Evolutionary conservation across 2,888 invertebrate species (phyloP), one percentile per base, ranked within the genome.

Genomic region (Cylloceria caligata): DNA sequence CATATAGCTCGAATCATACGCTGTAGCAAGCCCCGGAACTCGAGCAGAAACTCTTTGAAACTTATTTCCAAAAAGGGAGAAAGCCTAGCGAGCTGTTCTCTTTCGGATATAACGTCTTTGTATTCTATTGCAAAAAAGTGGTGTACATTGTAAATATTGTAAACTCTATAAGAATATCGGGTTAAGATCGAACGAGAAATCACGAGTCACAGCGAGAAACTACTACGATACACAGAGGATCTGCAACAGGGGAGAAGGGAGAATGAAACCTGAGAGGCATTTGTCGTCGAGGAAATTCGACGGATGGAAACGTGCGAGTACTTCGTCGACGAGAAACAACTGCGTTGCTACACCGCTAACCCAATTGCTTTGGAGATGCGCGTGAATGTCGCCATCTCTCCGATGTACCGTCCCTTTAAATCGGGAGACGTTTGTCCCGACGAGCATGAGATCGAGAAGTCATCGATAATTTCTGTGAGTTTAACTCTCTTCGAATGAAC

Each of bases 301-400:
- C 52, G 34, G 49, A 71, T 65, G 60, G 67, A 67, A 78, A 78
- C 78, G 78, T n/a, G 67, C 60, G 67, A 79, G 64, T 75, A 67
- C 71, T 75, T 71, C 65, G 72, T 60, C 62, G 72, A 67, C 60
- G 64, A 52, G 57, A 71, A 42, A 76, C 69, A 64, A 60, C n/a
- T n/a, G n/a, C 39, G 67, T 81, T 72, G 81, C 83, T 86, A 87
- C n/a, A n/a, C 88, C 86, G 74, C 83, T 86, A 87, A 87, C 88
- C 87, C 84, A 88, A 83, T 88, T 87, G 83, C 71, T 71, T 52
- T 83, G 67, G 60, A 75, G 75, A 7, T 60, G 3, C 5, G 30
- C n/a, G 30, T 30, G 75, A 79, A 82, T 82, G 79, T 62, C 71
- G 79, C 79, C 79, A 78, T 82, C 74, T 74, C 64, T 52, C 49